Conservation (phyloP, 2,113 vertebrate species). For the Bos javanicus region DNA sequence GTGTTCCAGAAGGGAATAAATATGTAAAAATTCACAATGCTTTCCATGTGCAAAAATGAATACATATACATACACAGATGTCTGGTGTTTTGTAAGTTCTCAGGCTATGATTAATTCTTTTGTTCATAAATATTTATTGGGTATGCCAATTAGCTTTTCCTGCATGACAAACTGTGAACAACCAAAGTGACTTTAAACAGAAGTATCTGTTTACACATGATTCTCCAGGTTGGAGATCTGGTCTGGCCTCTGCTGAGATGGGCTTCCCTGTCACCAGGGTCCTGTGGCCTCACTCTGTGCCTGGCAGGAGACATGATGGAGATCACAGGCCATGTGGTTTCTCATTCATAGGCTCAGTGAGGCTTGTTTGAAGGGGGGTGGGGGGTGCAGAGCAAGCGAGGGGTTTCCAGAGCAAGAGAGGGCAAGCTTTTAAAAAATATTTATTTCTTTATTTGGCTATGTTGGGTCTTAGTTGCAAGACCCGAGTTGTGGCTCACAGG, state of each 20-base stretch:
- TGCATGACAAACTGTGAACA: background rate
- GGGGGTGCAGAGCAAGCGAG: background rate
- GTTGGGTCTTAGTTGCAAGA: background rate
- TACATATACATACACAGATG: background rate
- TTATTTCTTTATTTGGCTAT: background rate
- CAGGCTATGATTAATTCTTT: background rate
- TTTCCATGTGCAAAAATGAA: background rate
- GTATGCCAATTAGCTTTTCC: background rate
- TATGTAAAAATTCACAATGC: background rate
- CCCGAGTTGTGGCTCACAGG: background rate
- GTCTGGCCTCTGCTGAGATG: background rate
- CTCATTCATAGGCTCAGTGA: rapidly evolving
- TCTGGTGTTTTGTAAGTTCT: background rate
- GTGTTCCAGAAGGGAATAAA: background rate
- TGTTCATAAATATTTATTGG: background rate
- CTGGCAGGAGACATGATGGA: background rate
- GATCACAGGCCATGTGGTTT: rapidly evolving
- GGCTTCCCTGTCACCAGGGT: background rate
- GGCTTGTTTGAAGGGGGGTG: too few relatives aligned
- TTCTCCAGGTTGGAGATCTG: background rate
- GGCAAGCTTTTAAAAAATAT: background rate
- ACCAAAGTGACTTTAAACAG: background rate
- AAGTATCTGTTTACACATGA: background rate
- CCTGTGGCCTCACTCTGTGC: rapidly evolving
- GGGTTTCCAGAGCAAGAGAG: background rate